Evolutionary conservation across 2,888 invertebrate genomes (phyloP).

Genomic region (Ophion ellenae): DNA sequence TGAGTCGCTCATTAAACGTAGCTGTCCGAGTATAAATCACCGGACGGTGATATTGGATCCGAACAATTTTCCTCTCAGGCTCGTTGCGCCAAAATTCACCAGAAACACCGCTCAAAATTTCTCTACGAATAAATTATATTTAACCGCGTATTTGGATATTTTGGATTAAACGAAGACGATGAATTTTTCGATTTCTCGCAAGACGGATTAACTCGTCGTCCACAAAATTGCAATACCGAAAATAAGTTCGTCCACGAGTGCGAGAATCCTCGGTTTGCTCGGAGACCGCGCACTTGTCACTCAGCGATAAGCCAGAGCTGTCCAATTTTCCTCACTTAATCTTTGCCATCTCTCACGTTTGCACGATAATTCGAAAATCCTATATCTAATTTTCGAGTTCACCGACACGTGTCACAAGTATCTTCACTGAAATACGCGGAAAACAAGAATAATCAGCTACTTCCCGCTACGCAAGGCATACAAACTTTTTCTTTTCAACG

Average conservation of each 20-base stretch:
- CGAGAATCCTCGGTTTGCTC: neutral
- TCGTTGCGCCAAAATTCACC: neutral
- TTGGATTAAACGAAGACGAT: neutral
- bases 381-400: constrained; percentile 25
- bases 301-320: constrained; percentile 9
- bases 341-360: neutral
- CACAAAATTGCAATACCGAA: constrained; percentile 6
- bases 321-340: constrained; percentile 17
- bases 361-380: neutral
- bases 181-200: neutral
- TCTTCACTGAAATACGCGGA: neutral
- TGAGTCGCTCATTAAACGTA: neutral
- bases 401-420: constrained; percentile 8
- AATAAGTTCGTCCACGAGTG: neutral
- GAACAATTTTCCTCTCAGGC: neutral
- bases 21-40: neutral
- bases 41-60: neutral
- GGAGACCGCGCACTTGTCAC: neutral
- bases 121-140: neutral
- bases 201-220: constrained; percentile 2
- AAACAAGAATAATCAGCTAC: neutral
- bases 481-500: neutral
- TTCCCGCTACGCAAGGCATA: neutral
- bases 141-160: constrained; percentile 1
- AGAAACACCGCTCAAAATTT: neutral